These are phyloP conservation scores for Diachasmimorpha longicaudata DNA, from an alignment of 1,140 invertebrate genomes.

Conservation along the genomic window DNA sequence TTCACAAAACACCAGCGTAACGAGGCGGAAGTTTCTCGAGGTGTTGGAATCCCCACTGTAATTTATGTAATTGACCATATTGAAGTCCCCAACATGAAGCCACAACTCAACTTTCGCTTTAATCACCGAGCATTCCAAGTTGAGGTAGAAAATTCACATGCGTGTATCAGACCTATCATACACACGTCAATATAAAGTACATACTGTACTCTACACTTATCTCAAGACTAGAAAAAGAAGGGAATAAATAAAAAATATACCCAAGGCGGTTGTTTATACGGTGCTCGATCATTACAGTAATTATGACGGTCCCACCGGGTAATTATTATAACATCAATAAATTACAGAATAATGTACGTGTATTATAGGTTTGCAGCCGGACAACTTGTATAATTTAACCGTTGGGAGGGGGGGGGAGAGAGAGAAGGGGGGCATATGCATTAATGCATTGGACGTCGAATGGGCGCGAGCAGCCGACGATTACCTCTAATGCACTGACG, in stretches of 20 bases:
- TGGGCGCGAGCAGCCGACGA: slow-evolving; percentile 31
- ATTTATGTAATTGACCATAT: slow-evolving; percentile 30
- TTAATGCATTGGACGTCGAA: slow-evolving; percentile 34
- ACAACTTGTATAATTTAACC: slow-evolving; percentile 35
- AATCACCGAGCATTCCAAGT: slow-evolving; percentile 29
- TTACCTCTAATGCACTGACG: slow-evolving; percentile 34
- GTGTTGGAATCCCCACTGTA: slow-evolving; percentile 26
- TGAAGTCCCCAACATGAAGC: background rate
- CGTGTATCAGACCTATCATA: background rate
- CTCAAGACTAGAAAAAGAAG: background rate
- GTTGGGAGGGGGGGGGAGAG: too few relatives aligned
- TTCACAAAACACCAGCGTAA: background rate
- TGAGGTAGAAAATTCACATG: background rate
- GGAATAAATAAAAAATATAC: background rate
- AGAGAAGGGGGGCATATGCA: slow-evolving; percentile 30
- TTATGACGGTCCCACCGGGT: slow-evolving; percentile 35
- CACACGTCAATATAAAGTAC: slow-evolving; percentile 1
- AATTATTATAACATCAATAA: slow-evolving; percentile 46
- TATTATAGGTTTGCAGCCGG: slow-evolving; percentile 35
- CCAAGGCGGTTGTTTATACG: slow-evolving; percentile 35
- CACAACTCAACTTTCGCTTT: slow-evolving; percentile 32
- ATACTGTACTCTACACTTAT: background rate
- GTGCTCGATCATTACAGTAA: slow-evolving; percentile 39
- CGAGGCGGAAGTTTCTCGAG: slow-evolving; percentile 6
- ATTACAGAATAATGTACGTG: slow-evolving; percentile 39